These are phyloP conservation scores for Dasyurus viverrinus DNA, from an alignment of 2,113 vertebrate species.

Conservation along the genomic window DNA sequence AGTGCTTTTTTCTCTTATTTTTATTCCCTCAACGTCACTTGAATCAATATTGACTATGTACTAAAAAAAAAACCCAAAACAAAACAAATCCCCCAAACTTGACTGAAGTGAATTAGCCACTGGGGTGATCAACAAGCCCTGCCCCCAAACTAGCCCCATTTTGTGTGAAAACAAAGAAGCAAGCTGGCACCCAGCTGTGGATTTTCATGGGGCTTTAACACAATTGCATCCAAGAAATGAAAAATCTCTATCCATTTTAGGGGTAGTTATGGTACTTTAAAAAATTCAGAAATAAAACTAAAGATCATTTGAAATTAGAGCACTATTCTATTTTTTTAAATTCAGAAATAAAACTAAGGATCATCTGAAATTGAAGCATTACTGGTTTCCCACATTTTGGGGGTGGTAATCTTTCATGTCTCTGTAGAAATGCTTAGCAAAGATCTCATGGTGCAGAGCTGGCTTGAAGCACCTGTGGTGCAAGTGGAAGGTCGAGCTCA, in stretches of 20 bases:
- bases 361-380: neutral
- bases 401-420: neutral
- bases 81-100: slow-evolving; percentile 28
- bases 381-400: neutral
- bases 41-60: slow-evolving; percentile 72
- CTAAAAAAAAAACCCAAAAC: slow-evolving; percentile 50
- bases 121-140: slow-evolving; percentile 42
- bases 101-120: slow-evolving; percentile 73
- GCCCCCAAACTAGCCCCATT: neutral
- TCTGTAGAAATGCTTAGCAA: neutral
- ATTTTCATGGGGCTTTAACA: slow-evolving; percentile 65
- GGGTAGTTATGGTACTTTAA: neutral
- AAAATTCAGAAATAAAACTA: neutral
- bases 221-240: slow-evolving; percentile 53
- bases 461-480: neutral
- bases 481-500: neutral
- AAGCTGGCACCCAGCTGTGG: slow-evolving; percentile 62
- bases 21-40: slow-evolving; percentile 53
- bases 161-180: slow-evolving; percentile 66
- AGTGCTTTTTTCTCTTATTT: slow-evolving; percentile 77
- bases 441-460: neutral
- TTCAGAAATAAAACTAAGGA: neutral
- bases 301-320: neutral
- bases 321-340: neutral
- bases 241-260: slow-evolving; percentile 54